Percentiles rank a stretch among this genome's conserved stretches.
phyloP scores from a whole-genome alignment of 2,888 invertebrate genomes.

The Drosophila prolongata region DNA sequence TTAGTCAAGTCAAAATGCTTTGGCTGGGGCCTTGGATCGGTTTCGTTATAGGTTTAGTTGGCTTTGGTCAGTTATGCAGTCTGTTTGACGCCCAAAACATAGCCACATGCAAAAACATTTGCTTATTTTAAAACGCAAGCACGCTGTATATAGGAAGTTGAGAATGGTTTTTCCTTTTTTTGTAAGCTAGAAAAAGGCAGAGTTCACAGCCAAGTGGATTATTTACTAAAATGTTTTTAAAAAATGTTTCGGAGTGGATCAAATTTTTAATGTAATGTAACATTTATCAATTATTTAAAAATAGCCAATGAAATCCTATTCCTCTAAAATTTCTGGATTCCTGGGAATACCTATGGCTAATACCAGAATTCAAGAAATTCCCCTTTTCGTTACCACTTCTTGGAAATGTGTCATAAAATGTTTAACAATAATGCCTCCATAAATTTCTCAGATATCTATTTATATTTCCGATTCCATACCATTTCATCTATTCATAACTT shows the following conservation, averaged over 20 bases:
- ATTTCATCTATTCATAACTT: slow-evolving; percentile 14
- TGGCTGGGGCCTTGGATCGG: slow-evolving; percentile 15
- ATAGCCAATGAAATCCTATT: too few species aligned
- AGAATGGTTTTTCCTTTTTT: not conserved
- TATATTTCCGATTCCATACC: not conserved
- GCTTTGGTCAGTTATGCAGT: slow-evolving; percentile 32
- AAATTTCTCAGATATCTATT: slow-evolving; percentile 19
- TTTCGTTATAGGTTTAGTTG: slow-evolving; percentile 14
- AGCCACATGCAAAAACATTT: slow-evolving; percentile 8
- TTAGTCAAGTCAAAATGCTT: slow-evolving; percentile 51
- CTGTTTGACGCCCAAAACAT: slow-evolving; percentile 17
- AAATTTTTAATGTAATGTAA: too few species aligned
- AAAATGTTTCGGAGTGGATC: too few species aligned
- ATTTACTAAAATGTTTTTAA: not conserved
- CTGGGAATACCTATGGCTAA: too few species aligned
- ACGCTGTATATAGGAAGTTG: not conserved
- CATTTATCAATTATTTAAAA: too few species aligned
- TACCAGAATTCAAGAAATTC: too few species aligned
- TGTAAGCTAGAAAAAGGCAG: too few species aligned
- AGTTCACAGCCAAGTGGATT: too few species aligned
- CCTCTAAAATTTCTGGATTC: too few species aligned
- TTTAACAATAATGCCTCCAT: not conserved
- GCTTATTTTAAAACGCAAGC: slow-evolving; percentile 1
- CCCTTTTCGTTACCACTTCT: too few species aligned
- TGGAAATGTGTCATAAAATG: slow-evolving; percentile 15